Evolutionary conservation across 2,888 invertebrate species (phyloP).

Genomic region (Nomada ruficornis): DNA sequence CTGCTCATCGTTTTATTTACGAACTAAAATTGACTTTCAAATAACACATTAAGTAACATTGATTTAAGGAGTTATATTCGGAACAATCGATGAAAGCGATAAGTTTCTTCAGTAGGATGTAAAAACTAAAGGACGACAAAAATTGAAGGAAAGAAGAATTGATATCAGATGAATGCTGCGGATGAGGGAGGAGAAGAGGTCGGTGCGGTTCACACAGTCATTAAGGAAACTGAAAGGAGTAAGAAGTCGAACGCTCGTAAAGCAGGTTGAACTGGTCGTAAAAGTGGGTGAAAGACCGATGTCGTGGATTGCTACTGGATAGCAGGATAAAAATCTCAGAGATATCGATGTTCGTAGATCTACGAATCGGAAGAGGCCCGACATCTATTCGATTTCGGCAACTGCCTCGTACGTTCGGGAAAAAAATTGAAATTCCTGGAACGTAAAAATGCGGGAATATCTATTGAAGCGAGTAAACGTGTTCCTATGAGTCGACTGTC

Average conservation of each 20-base stretch:
- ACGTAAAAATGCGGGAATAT: conserved; percentile 69
- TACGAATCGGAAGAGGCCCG: conserved; percentile 23
- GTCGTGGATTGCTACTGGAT: conserved; percentile 64
- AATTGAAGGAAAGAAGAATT: conserved; percentile 7
- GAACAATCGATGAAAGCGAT: conserved; percentile 31
- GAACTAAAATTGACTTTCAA: too few species aligned
- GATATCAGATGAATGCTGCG: not conserved
- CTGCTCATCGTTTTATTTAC: not conserved
- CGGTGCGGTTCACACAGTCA: conserved; percentile 72
- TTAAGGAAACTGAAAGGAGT: conserved; percentile 78
- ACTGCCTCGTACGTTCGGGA: conserved; percentile 52
- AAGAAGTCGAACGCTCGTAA: conserved; percentile 79
- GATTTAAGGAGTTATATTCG: conserved; percentile 56
- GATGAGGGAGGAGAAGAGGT: conserved; percentile 16
- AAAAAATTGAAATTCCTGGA: conserved; percentile 75
- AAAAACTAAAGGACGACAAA: conserved; percentile 8
- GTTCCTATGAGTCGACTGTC: conserved; percentile 66
- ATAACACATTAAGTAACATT: not conserved
- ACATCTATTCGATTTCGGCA: conserved; percentile 54
- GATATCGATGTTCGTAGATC: conserved; percentile 39
- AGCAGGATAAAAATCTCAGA: conserved; percentile 72
- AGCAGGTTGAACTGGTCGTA: conserved; percentile 80
- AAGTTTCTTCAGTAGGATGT: conserved; percentile 15
- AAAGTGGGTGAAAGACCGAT: conserved; percentile 68
- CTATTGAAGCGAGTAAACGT: conserved; percentile 46